phyloP scores from a whole-genome alignment of 2,113 vertebrate genomes.

The Rutilus rutilus region DNA sequence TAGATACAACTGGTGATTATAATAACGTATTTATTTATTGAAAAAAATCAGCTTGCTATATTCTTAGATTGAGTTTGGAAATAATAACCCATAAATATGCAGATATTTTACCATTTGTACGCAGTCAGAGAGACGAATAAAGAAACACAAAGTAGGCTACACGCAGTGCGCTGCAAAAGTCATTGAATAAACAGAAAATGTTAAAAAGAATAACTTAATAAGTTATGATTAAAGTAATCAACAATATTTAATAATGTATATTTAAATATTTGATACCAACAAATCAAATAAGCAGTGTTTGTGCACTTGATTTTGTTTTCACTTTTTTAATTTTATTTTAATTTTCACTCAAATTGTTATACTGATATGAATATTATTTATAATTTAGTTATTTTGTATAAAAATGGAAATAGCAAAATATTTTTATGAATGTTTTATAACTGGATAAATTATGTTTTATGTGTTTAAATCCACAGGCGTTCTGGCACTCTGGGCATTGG shows the following conservation, averaged over 20 bases:
- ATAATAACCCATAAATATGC: not conserved
- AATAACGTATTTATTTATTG: not conserved
- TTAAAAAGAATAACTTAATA: not conserved
- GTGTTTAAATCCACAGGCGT: slow-evolving; percentile 78
- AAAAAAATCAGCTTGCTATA: too few relatives aligned
- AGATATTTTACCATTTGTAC: too few relatives aligned
- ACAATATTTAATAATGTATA: not conserved
- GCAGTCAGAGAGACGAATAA: too few relatives aligned
- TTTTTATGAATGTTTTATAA: too few relatives aligned
- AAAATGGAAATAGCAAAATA: too few relatives aligned
- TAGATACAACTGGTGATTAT: not conserved
- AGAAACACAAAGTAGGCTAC: too few relatives aligned
- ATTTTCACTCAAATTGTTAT: not conserved
- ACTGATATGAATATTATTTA: too few relatives aligned
- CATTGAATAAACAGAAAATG: not conserved
- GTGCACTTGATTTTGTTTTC: not conserved
- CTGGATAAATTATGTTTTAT: not conserved
- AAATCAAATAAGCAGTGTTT: not conserved
- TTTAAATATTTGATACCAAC: not conserved
- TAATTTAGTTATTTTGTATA: too few relatives aligned
- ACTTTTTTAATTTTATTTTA: not conserved
- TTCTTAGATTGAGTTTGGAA: not conserved
- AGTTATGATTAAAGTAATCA: not conserved
- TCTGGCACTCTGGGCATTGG: slow-evolving; percentile 90
- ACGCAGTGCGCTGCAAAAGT: not conserved